These are phyloP conservation scores for Cromileptes altivelis DNA, from an alignment of 2,113 vertebrate genomes.

Conservation along the genomic window DNA sequence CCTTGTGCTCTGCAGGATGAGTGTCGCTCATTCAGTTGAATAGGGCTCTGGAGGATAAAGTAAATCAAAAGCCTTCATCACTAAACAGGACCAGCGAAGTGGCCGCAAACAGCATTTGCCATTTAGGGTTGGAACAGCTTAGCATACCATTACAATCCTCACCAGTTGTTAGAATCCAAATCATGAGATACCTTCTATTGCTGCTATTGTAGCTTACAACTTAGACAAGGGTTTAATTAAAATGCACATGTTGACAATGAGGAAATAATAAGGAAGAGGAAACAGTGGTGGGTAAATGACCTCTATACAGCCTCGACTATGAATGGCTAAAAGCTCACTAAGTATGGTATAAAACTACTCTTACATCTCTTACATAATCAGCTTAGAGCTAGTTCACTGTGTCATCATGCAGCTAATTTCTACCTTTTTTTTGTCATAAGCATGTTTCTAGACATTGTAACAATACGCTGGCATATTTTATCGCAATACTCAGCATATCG, in stretches of 20 bases:
- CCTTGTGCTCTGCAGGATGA: slow-evolving; percentile 82
- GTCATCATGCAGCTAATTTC: neutral
- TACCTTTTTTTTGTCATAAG: neutral
- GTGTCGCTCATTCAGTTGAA: slow-evolving; percentile 83
- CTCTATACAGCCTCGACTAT: neutral
- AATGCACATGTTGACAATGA: slow-evolving; percentile 36
- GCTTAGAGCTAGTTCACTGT: neutral
- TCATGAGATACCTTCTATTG: neutral
- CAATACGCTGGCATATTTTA: neutral
- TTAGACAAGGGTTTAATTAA: slow-evolving; percentile 48
- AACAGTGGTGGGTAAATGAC: slow-evolving; percentile 11
- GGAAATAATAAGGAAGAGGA: slow-evolving; percentile 12
- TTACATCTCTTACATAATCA: slow-evolving; percentile 31
- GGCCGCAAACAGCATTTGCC: slow-evolving; percentile 72
- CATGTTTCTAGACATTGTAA: neutral
- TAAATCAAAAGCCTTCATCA: slow-evolving; percentile 84
- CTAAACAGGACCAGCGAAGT: slow-evolving; percentile 78
- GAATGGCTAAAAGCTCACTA: slow-evolving; percentile 5
- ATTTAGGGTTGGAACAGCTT: slow-evolving; percentile 61
- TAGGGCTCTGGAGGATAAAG: slow-evolving; percentile 81
- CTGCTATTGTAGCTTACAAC: slow-evolving; percentile 16
- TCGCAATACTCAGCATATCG: too few species aligned
- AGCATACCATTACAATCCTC: slow-evolving; percentile 47
- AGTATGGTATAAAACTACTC: slow-evolving; percentile 17
- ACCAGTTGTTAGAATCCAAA: slow-evolving; percentile 1